Evolutionary conservation across 2,113 vertebrate species (phyloP).

Genomic region (Sinocyclocheilus grahami): DNA sequence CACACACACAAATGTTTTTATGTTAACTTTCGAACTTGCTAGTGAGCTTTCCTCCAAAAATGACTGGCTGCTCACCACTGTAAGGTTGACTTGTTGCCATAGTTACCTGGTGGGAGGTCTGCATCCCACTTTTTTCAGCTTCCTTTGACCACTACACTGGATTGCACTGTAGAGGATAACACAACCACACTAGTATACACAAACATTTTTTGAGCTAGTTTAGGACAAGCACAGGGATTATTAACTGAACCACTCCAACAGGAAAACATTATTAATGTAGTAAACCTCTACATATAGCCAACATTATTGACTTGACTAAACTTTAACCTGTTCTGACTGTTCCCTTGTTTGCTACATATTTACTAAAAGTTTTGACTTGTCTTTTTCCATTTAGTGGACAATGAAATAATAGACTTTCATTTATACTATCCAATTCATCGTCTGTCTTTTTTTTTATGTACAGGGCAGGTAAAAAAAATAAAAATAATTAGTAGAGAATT

Average conservation of each 20-base stretch:
- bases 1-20: not conserved
- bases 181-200: too few species aligned
- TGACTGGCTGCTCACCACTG: slow-evolving; percentile 6
- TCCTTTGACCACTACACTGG: not conserved
- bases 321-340: not conserved
- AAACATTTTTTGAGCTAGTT: not conserved
- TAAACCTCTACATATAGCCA: not conserved
- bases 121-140: slow-evolving; percentile 1
- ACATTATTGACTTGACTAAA: not conserved
- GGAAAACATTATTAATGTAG: not conserved
- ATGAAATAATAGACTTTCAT: too few species aligned
- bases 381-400: not conserved
- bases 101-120: slow-evolving; percentile 40
- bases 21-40: slow-evolving; percentile 6
- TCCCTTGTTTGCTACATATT: too few species aligned
- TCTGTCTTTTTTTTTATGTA: too few species aligned
- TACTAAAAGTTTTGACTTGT: not conserved
- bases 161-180: not conserved
- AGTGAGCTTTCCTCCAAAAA: not conserved
- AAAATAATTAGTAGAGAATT: too few species aligned
- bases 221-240: not conserved
- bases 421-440: too few species aligned
- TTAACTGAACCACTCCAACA: not conserved
- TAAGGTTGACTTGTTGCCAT: slow-evolving; percentile 34
- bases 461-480: too few species aligned